Evolutionary conservation across 2,113 vertebrate species (phyloP).

Genomic region (Globicephala melas): DNA sequence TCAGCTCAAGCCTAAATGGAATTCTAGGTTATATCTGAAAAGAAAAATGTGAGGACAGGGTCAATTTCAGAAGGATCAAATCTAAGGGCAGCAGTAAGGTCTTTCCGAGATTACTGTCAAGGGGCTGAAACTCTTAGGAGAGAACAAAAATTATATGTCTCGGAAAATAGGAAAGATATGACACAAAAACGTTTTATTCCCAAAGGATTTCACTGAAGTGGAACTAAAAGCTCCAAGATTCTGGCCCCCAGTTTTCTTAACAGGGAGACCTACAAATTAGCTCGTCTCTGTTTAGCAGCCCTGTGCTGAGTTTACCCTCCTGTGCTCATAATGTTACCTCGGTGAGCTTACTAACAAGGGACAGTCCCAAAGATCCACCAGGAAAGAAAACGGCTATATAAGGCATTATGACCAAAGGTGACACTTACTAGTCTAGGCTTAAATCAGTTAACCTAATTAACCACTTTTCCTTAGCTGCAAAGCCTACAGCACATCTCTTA

Average conservation of each 20-base stretch:
- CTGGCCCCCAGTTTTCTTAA: not conserved
- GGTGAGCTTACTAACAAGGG: not conserved
- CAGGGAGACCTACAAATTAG: not conserved
- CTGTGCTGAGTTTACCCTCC: not conserved
- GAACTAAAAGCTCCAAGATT: not conserved
- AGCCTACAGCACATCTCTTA: conserved; percentile 73
- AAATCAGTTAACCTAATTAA: not conserved
- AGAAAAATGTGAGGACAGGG: not conserved
- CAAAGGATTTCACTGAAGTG: not conserved
- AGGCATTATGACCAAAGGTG: not conserved
- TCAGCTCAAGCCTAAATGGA: not conserved
- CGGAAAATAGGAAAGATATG: not conserved
- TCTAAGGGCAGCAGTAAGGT: not conserved
- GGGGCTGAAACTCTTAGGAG: not conserved
- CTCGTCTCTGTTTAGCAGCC: not conserved
- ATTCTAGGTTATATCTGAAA: not conserved
- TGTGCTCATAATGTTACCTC: not conserved
- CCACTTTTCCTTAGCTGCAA: not conserved
- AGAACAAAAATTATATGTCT: not conserved
- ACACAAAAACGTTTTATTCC: not conserved
- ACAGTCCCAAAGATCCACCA: not conserved
- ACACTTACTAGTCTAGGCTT: not conserved
- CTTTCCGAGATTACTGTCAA: not conserved
- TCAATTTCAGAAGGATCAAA: not conserved
- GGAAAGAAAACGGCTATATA: not conserved